A percentile compares a stretch with the other conserved stretches of the same genome.
Evolutionary conservation across 92 coral and sea anemone genomes (phyloP).

Genomic region (Umimayanthus kanabou): DNA sequence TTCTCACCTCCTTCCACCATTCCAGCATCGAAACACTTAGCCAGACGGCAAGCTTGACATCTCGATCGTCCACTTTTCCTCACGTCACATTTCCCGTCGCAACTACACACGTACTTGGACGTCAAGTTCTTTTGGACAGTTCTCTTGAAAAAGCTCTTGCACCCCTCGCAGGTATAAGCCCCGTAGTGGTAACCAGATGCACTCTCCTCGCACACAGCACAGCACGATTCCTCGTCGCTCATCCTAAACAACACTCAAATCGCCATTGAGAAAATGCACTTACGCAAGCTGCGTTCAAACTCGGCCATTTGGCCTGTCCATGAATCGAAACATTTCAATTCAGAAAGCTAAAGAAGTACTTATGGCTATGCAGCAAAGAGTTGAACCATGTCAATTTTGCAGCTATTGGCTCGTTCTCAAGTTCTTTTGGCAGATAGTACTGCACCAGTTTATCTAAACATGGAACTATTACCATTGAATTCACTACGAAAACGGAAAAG

Average conservation of each 20-base stretch:
- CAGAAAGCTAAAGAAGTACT: neutral
- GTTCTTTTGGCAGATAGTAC: neutral
- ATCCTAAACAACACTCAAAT: neutral
- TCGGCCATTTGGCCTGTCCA: too few species aligned
- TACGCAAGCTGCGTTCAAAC: too few species aligned
- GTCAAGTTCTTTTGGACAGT: conserved; percentile 83
- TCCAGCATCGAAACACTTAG: conserved; percentile 86
- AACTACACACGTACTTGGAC: conserved; percentile 74
- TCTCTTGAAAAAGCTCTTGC: conserved; percentile 96
- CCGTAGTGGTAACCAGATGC: conserved; percentile 98
- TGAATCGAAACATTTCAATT: too few species aligned
- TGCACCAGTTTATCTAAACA: neutral
- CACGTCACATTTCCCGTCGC: conserved; percentile 68
- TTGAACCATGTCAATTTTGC: neutral
- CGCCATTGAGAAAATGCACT: neutral
- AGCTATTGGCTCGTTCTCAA: neutral
- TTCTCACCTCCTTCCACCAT: conserved; percentile 92
- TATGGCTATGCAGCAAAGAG: neutral
- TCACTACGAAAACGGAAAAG: too few species aligned
- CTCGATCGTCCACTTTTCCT: conserved; percentile 79
- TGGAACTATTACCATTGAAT: too few species aligned
- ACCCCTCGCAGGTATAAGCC: conserved; percentile 95
- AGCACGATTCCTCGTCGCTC: conserved; percentile 52
- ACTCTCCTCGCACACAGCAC: conserved; percentile 89
- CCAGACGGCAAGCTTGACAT: conserved; percentile 91